Conservation (phyloP, 1,140 invertebrate species). For the Tachypleus tridentatus region DNA sequence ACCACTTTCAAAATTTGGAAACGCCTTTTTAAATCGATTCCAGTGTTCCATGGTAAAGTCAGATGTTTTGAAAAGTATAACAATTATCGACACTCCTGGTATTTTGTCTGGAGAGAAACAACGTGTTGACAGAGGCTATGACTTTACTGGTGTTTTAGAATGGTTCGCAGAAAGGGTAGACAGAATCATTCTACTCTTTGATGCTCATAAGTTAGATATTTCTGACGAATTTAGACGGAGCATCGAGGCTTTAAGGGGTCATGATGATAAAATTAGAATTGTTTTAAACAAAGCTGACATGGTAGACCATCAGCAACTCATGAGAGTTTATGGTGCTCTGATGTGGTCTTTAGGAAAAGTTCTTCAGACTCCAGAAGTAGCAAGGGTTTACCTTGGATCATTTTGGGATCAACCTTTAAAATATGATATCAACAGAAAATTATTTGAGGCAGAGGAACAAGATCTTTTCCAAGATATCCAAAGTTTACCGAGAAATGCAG, state of each 20-base stretch:
- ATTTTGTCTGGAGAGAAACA: slow-evolving; percentile 72
- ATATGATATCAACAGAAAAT: slow-evolving; percentile 50
- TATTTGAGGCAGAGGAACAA: slow-evolving; percentile 95
- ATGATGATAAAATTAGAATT: slow-evolving; percentile 86
- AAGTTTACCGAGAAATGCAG: slow-evolving; percentile 85
- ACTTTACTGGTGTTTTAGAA: slow-evolving; percentile 95
- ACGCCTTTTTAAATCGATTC: slow-evolving; percentile 92
- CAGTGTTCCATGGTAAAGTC: slow-evolving; percentile 79
- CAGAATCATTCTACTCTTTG: slow-evolving; percentile 91
- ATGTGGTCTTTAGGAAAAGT: slow-evolving; percentile 88
- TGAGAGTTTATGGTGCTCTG: slow-evolving; percentile 84
- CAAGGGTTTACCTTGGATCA: slow-evolving; percentile 91
- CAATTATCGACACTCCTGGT: slow-evolving; percentile 90
- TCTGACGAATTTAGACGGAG: slow-evolving; percentile 97
- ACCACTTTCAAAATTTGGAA: slow-evolving; percentile 91
- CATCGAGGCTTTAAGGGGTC: slow-evolving; percentile 94
- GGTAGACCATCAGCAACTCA: slow-evolving; percentile 95
- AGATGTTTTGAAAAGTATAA: slow-evolving; percentile 78
- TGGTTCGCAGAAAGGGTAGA: slow-evolving; percentile 96
- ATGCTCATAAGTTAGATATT: slow-evolving; percentile 96
- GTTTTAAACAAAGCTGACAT: slow-evolving; percentile 97
- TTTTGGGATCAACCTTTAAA: slow-evolving; percentile 95
- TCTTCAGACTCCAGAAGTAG: slow-evolving; percentile 94
- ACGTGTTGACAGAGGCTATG: slow-evolving; percentile 88
- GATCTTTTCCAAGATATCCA: slow-evolving; percentile 92